A percentile compares a stretch with the other conserved stretches of the same genome.
Conservation (phyloP, 1,140 invertebrate genomes). For the Panulirus ornatus region DNA sequence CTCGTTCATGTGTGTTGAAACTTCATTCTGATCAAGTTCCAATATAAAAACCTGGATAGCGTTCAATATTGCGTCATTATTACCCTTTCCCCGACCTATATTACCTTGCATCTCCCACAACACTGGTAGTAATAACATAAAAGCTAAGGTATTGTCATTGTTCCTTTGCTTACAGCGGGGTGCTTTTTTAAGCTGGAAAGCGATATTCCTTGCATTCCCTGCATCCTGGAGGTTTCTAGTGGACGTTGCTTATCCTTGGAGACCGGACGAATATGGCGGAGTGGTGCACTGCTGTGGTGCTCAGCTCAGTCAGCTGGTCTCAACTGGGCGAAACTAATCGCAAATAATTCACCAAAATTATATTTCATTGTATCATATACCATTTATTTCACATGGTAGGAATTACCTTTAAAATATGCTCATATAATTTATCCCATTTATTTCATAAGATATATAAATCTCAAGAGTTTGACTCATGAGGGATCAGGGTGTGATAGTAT, state of each 20-base stretch:
- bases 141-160: neutral
- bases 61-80: neutral
- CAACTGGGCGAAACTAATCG: neutral
- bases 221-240: constrained; percentile 13
- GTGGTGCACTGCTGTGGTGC: neutral
- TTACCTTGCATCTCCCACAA: neutral
- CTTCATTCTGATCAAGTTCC: neutral
- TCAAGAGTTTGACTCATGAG: too few relatives aligned
- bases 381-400: too few relatives aligned
- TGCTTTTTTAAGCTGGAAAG: constrained; percentile 81
- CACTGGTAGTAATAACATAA: neutral
- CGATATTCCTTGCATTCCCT: constrained; percentile 75
- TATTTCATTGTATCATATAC: too few relatives aligned
- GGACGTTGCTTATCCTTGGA: neutral
- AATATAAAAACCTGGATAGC: neutral
- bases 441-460: too few relatives aligned
- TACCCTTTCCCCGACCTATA: neutral
- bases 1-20: neutral
- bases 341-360: too few relatives aligned
- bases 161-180: constrained; percentile 81
- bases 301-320: neutral
- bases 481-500: too few relatives aligned
- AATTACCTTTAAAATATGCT: too few relatives aligned
- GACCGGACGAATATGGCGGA: constrained; percentile 45
- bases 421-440: too few relatives aligned